phyloP scores from a whole-genome alignment of 2,797 vertebrate genomes.

The Bovichtus diacanthus region DNA sequence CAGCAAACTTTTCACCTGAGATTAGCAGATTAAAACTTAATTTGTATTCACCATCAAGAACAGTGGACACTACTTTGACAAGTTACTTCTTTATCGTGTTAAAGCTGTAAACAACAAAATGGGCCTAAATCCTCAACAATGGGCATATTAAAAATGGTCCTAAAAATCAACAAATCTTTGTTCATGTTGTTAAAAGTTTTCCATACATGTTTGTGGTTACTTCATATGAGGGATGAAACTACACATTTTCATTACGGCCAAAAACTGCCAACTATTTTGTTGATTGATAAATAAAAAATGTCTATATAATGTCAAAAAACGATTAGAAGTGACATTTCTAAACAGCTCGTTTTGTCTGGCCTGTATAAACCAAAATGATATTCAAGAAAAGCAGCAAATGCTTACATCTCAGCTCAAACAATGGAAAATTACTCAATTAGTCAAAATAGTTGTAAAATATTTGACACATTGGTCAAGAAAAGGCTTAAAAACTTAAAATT shows the following conservation, averaged over 20 bases:
- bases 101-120: background rate
- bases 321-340: background rate
- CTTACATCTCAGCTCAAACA: background rate
- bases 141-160: background rate
- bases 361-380: background rate
- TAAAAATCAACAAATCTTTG: no score
- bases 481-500: conserved; percentile 47
- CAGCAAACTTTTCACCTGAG: background rate
- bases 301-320: background rate
- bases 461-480: background rate
- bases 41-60: background rate
- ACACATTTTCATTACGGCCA: no score
- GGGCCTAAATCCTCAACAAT: background rate
- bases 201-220: background rate
- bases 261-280: background rate
- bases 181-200: no score
- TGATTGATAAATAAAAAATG: background rate
- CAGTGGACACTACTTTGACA: background rate
- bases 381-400: background rate
- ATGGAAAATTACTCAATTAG: background rate
- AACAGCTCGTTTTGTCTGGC: no score
- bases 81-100: no score
- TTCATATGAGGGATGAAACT: background rate
- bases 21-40: no score
- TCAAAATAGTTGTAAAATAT: background rate